These are phyloP conservation scores for Drosophila parabipectinata DNA, from an alignment of 1,140 invertebrate species.

Conservation along the genomic window DNA sequence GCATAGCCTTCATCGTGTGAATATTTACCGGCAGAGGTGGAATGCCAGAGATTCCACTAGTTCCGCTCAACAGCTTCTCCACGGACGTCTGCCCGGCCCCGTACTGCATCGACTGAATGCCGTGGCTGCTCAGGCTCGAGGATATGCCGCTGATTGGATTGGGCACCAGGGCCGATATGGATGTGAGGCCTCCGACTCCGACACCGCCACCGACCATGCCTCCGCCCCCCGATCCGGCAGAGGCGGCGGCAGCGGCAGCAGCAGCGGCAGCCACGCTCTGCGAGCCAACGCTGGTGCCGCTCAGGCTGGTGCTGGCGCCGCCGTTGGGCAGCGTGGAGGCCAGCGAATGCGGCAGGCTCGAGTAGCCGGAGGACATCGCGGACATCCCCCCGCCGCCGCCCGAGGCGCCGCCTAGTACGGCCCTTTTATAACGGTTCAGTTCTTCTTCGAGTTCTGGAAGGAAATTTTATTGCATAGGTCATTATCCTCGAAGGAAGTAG, in stretches of 20 bases:
- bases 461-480: neutral
- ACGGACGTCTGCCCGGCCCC: conserved; percentile 64
- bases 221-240: conserved; percentile 4
- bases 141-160: conserved; percentile 83
- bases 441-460: conserved; percentile 79
- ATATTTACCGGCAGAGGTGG: conserved; percentile 84
- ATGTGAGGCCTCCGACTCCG: conserved; percentile 52
- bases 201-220: conserved; percentile 5
- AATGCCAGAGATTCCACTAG: conserved; percentile 83
- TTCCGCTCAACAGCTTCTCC: conserved; percentile 81
- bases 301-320: conserved; percentile 65
- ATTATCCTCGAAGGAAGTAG: neutral
- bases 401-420: conserved; percentile 69
- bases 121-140: conserved; percentile 81
- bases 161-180: conserved; percentile 82
- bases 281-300: conserved; percentile 71
- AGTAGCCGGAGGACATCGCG: conserved; percentile 74
- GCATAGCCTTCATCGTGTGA: conserved; percentile 84
- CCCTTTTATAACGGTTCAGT: conserved; percentile 83
- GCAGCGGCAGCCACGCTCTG: conserved; percentile 55
- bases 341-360: conserved; percentile 71
- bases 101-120: conserved; percentile 71
- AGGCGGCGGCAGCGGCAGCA: conserved; percentile 26
- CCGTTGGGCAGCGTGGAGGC: conserved; percentile 73
- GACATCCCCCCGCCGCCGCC: conserved; percentile 60